phyloP scores from a whole-genome alignment of 2,797 vertebrate species.

The Hippopotamyrus pictus region DNA sequence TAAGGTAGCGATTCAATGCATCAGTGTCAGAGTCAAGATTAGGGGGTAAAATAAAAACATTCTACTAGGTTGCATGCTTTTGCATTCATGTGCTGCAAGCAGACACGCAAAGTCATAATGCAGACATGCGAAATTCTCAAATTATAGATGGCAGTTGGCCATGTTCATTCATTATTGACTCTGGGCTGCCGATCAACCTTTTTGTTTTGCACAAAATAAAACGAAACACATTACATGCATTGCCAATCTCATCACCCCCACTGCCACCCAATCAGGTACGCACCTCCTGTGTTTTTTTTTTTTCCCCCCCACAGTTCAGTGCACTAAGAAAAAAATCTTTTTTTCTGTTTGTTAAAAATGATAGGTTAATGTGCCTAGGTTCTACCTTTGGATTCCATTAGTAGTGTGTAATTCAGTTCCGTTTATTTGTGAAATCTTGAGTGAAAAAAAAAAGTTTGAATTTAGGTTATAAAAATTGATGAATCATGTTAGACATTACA shows the following conservation, averaged over 20 bases:
- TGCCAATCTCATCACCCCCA: neutral
- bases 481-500: neutral
- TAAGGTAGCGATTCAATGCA: neutral
- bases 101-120: neutral
- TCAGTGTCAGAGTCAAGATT: neutral
- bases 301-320: neutral
- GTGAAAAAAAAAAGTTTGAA: neutral
- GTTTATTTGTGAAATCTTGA: neutral
- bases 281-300: neutral
- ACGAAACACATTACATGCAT: neutral
- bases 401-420: neutral
- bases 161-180: neutral
- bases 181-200: neutral
- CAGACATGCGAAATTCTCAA: neutral
- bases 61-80: neutral
- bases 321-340: neutral
- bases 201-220: neutral
- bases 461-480: neutral
- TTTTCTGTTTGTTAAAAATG: neutral
- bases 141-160: neutral
- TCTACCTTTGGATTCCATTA: neutral
- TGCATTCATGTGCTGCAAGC: neutral
- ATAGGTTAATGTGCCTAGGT: neutral
- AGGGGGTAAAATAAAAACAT: neutral
- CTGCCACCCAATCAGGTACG: neutral